phyloP scores from a whole-genome alignment of 2,888 invertebrate genomes.

The Chaetogeoica ovagalla region DNA sequence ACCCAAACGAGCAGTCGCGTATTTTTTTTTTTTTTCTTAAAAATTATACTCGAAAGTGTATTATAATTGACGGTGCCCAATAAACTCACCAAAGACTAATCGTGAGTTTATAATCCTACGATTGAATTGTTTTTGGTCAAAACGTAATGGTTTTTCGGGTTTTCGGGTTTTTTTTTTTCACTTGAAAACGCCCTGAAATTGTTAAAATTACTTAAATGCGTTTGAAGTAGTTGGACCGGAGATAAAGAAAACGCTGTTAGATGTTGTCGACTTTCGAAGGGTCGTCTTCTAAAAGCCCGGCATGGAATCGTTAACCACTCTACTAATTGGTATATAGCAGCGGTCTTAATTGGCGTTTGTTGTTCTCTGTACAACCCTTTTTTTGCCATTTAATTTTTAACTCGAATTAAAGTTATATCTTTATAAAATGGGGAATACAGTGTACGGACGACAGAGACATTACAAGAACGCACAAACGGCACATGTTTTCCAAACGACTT shows the following conservation, averaged over 20 bases:
- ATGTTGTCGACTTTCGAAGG: slow-evolving; percentile 23
- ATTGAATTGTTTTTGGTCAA: too few species aligned
- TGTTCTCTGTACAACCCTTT: neutral
- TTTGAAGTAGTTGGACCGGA: neutral
- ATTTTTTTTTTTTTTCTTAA: too few species aligned
- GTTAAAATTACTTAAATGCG: slow-evolving; percentile 4
- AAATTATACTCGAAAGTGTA: too few species aligned
- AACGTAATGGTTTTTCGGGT: neutral
- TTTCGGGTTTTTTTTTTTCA: too few species aligned
- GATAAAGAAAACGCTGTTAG: neutral
- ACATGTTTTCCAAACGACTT: slow-evolving; percentile 28
- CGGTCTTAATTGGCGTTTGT: slow-evolving; percentile 39
- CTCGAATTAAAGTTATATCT: slow-evolving; percentile 11
- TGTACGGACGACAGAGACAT: neutral
- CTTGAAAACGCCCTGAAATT: neutral
- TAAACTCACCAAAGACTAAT: too few species aligned
- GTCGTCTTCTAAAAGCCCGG: slow-evolving; percentile 25
- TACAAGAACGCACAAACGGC: neutral
- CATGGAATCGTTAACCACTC: slow-evolving; percentile 38
- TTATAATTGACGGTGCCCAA: too few species aligned
- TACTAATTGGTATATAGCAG: slow-evolving; percentile 40
- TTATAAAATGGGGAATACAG: neutral
- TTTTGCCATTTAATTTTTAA: neutral
- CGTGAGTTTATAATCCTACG: too few species aligned
- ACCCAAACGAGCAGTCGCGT: too few species aligned